A percentile compares a stretch with the other conserved stretches of the same genome.
Evolutionary conservation across 2,113 vertebrate species (phyloP).

Genomic region (Corythornis vintsioides): DNA sequence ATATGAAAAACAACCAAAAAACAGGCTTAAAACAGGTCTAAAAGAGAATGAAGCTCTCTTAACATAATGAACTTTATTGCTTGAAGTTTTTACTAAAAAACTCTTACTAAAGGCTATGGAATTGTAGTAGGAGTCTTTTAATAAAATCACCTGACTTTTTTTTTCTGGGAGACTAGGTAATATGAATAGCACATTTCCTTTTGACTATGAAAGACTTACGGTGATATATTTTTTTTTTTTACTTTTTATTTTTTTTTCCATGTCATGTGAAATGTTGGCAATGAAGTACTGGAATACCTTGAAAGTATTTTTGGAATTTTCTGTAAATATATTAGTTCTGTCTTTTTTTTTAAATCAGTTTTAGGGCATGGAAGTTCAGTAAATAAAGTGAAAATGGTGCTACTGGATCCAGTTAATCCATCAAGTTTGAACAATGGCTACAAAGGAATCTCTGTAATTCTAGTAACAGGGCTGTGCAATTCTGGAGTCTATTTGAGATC

Average conservation of each 20-base stretch:
- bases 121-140: neutral
- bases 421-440: neutral
- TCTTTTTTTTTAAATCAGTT: neutral
- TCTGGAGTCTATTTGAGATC: neutral
- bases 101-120: neutral
- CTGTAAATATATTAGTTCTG: neutral
- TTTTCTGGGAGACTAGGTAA: neutral
- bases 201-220: neutral
- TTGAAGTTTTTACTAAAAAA: neutral
- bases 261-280: neutral
- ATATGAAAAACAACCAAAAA: neutral
- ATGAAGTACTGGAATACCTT: neutral
- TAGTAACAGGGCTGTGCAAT: neutral
- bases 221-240: neutral
- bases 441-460: neutral
- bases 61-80: neutral
- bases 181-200: neutral
- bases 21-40: neutral
- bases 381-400: neutral
- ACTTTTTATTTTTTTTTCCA: neutral
- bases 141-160: neutral
- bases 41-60: neutral
- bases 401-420: neutral
- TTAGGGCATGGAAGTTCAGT: neutral
- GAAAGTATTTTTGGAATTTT: neutral